These are phyloP conservation scores for Alosa alosa DNA, from an alignment of 2,113 vertebrate species.

Conservation along the genomic window DNA sequence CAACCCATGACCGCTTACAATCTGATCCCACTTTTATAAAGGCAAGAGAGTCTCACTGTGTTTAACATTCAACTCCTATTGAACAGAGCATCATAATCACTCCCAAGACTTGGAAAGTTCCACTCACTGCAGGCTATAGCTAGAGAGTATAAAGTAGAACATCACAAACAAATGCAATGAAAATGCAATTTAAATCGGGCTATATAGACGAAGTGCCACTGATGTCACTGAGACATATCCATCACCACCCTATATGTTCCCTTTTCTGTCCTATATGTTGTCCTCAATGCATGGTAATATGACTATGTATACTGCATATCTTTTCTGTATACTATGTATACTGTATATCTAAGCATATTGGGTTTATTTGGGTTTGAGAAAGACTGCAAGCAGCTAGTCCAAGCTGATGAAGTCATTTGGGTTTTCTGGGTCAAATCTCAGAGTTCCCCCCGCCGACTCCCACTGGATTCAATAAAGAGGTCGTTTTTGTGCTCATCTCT, in stretches of 20 bases:
- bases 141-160: neutral
- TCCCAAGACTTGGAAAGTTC: neutral
- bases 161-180: neutral
- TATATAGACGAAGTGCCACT: too few relatives aligned
- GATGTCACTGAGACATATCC: too few relatives aligned
- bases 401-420: slow-evolving; percentile 16
- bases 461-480: slow-evolving; percentile 41
- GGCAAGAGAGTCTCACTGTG: neutral
- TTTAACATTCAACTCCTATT: neutral
- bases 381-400: neutral
- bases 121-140: neutral
- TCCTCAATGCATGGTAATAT: neutral
- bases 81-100: neutral
- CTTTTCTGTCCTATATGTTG: neutral
- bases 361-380: neutral
- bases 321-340: neutral
- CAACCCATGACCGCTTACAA: neutral
- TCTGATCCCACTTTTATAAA: neutral
- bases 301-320: neutral
- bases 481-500: slow-evolving; percentile 49
- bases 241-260: neutral
- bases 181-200: too few relatives aligned
- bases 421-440: slow-evolving; percentile 27
- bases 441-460: slow-evolving; percentile 19
- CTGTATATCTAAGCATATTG: neutral